These are phyloP conservation scores for Callaeas wilsoni DNA, from an alignment of 2,113 vertebrate genomes.

Conservation along the genomic window DNA sequence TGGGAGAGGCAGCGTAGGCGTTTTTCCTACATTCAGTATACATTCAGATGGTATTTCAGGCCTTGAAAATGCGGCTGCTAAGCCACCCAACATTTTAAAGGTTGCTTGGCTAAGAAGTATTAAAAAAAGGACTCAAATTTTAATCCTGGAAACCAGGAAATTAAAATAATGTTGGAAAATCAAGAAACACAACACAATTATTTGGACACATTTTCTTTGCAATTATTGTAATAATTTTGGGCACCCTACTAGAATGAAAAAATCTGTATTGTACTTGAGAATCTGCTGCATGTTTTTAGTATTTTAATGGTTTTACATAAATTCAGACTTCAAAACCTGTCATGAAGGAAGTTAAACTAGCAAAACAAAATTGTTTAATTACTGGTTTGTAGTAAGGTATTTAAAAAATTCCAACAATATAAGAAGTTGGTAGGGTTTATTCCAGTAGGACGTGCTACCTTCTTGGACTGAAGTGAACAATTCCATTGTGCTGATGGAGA, in stretches of 20 bases:
- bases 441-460: neutral
- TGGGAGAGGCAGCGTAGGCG: neutral
- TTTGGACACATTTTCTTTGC: neutral
- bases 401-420: neutral
- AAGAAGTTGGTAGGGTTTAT: neutral
- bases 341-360: neutral
- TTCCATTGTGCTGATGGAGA: neutral
- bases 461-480: neutral
- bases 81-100: neutral
- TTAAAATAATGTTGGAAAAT: neutral
- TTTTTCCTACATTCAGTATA: neutral
- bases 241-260: neutral
- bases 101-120: neutral
- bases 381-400: neutral
- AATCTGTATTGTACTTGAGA: neutral
- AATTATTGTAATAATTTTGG: neutral
- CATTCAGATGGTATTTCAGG: conserved; percentile 5
- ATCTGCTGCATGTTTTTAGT: neutral
- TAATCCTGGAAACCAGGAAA: neutral
- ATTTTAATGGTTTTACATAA: neutral
- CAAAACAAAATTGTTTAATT: neutral
- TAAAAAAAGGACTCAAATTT: neutral
- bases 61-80: neutral
- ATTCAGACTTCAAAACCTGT: neutral
- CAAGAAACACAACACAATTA: neutral